phyloP scores from a whole-genome alignment of 2,113 vertebrate genomes.

The Carassius carassius region DNA sequence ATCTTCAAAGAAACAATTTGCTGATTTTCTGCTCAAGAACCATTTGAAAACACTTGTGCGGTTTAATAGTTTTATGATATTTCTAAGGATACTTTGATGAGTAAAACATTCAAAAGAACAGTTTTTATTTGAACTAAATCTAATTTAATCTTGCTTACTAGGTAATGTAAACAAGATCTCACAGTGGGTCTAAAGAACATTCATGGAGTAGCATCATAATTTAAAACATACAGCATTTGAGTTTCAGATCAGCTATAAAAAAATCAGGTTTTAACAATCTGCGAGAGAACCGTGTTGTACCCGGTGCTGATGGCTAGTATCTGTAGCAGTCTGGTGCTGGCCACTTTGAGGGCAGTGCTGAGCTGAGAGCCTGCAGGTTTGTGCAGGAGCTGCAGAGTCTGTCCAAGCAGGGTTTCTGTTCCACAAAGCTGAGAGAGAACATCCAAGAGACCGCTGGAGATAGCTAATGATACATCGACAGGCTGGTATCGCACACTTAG shows the following conservation, averaged over 20 bases:
- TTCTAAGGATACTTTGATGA: no score
- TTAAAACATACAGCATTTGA: background rate
- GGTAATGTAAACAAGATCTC: no score
- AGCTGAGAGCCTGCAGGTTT: slow-evolving; percentile 93
- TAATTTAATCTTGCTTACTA: no score
- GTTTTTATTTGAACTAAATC: no score
- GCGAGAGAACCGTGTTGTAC: slow-evolving; percentile 68
- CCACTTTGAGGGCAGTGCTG: slow-evolving; percentile 94
- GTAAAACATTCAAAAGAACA: no score
- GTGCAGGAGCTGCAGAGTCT: slow-evolving; percentile 89
- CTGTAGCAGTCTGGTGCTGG: slow-evolving; percentile 92
- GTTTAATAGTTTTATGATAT: no score
- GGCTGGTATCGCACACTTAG: slow-evolving; percentile 97
- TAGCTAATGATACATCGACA: slow-evolving; percentile 93
- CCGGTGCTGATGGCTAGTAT: slow-evolving; percentile 97
- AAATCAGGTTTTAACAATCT: slow-evolving; percentile 72
- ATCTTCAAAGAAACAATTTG: no score
- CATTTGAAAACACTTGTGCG: no score
- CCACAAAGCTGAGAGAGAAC: slow-evolving; percentile 95
- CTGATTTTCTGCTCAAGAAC: no score
- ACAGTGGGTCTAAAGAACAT: background rate
- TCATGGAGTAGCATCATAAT: background rate
- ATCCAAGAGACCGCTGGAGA: slow-evolving; percentile 92
- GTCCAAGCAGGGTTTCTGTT: slow-evolving; percentile 93
- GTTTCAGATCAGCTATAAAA: background rate